Evolutionary conservation across 23 tunicate genomes (phyloP).

Genomic region (Phallusia fumigata): DNA sequence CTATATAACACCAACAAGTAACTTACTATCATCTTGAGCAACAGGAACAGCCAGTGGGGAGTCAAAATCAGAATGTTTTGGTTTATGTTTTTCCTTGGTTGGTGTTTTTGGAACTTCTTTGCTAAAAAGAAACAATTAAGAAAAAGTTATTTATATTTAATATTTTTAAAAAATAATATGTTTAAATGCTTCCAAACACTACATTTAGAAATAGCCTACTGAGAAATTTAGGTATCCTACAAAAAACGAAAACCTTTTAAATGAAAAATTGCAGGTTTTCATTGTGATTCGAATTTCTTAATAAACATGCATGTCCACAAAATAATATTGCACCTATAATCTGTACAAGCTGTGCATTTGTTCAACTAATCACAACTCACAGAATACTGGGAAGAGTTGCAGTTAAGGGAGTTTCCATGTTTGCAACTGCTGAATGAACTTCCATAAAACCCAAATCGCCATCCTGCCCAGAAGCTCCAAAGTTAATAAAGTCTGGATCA

Average conservation of each 20-base stretch:
- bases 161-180: too few relatives aligned
- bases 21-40: not conserved
- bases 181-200: too few relatives aligned
- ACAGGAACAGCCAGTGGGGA: not conserved
- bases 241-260: too few relatives aligned
- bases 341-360: too few relatives aligned
- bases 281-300: too few relatives aligned
- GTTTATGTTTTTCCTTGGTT: not conserved
- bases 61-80: not conserved
- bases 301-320: too few relatives aligned
- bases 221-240: too few relatives aligned
- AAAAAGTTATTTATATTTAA: too few relatives aligned
- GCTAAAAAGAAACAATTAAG: not conserved
- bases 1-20: not conserved
- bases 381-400: not conserved
- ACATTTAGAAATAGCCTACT: too few relatives aligned
- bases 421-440: not conserved
- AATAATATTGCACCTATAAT: too few relatives aligned
- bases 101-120: conserved; percentile 1
- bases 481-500: not conserved
- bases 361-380: not conserved
- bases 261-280: too few relatives aligned
- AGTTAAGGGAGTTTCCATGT: not conserved
- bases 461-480: not conserved
- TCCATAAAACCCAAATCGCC: not conserved